These are phyloP conservation scores for Megathymus violae DNA, from an alignment of 1,140 invertebrate genomes.

Conservation along the genomic window DNA sequence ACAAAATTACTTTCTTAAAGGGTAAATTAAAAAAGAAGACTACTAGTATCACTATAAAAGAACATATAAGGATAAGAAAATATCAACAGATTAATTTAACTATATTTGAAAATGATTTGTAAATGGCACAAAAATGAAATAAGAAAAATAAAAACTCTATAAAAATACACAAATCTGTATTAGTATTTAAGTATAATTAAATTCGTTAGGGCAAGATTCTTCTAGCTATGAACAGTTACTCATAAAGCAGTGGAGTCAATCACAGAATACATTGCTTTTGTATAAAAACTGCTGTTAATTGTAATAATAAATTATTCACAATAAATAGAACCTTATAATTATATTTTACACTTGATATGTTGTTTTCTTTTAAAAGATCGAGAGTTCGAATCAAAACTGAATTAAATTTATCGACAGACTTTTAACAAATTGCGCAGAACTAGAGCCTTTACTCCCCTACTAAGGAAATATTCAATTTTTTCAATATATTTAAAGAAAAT, in stretches of 20 bases:
- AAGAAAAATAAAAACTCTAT: constrained; percentile 36
- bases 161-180: constrained; percentile 47
- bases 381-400: constrained; percentile 5
- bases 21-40: too few relatives aligned
- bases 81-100: constrained; percentile 29
- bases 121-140: constrained; percentile 28
- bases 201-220: constrained; percentile 53
- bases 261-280: constrained; percentile 35
- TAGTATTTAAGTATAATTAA: constrained; percentile 47
- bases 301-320: constrained; percentile 31
- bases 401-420: not conserved
- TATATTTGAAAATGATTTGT: constrained; percentile 32
- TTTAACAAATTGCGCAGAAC: not conserved
- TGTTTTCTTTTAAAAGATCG: constrained; percentile 26
- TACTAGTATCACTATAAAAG: too few relatives aligned
- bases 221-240: constrained; percentile 29
- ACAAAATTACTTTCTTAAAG: too few relatives aligned
- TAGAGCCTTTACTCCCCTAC: too few relatives aligned
- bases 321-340: constrained; percentile 33
- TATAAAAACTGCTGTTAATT: constrained; percentile 26
- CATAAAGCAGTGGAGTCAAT: constrained; percentile 34
- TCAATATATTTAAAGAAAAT: too few relatives aligned
- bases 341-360: constrained; percentile 44
- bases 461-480: too few relatives aligned
- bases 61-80: too few relatives aligned